A percentile compares a stretch with the other conserved stretches of the same genome.
Evolutionary conservation across 2,113 vertebrate species (phyloP).

Genomic region (Oryzias javanicus): DNA sequence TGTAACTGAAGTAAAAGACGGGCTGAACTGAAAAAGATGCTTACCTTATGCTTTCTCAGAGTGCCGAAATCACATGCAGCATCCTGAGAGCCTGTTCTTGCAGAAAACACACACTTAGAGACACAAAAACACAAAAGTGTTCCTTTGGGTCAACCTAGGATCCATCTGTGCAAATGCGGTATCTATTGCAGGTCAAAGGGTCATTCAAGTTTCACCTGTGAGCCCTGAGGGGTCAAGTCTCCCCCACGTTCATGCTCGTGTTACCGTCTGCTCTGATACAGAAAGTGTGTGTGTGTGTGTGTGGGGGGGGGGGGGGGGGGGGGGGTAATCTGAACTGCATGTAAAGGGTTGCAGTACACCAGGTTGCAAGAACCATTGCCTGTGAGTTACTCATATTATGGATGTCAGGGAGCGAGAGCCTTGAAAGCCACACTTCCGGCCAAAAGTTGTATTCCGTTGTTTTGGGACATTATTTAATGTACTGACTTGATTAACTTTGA

Average conservation of each 20-base stretch:
- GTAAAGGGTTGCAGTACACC: too few relatives aligned
- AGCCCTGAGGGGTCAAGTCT: slow-evolving; percentile 1
- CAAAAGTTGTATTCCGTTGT: too few relatives aligned
- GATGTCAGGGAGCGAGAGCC: too few relatives aligned
- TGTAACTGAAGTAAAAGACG: too few relatives aligned
- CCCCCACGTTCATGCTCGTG: slow-evolving; percentile 14
- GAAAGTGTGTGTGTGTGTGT: too few relatives aligned
- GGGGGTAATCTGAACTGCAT: neutral
- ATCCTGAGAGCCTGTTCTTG: slow-evolving; percentile 88
- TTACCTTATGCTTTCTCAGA: slow-evolving; percentile 87
- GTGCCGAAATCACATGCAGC: slow-evolving; percentile 87
- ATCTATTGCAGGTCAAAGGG: slow-evolving; percentile 26
- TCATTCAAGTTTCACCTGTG: slow-evolving; percentile 21
- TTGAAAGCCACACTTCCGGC: too few relatives aligned
- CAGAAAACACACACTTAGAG: slow-evolving; percentile 27
- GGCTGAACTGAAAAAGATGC: neutral
- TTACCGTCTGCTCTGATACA: slow-evolving; percentile 6
- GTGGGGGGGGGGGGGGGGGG: slow-evolving; percentile 1
- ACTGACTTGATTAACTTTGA: too few relatives aligned
- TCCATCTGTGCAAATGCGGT: slow-evolving; percentile 1
- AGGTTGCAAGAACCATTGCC: too few relatives aligned
- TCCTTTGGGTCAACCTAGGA: neutral
- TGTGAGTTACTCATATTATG: too few relatives aligned
- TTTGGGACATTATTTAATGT: too few relatives aligned
- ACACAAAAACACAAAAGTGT: slow-evolving; percentile 12